These are phyloP conservation scores for Gymnopithys bicolor DNA, from an alignment of 2,797 vertebrate species.

Conservation along the genomic window DNA sequence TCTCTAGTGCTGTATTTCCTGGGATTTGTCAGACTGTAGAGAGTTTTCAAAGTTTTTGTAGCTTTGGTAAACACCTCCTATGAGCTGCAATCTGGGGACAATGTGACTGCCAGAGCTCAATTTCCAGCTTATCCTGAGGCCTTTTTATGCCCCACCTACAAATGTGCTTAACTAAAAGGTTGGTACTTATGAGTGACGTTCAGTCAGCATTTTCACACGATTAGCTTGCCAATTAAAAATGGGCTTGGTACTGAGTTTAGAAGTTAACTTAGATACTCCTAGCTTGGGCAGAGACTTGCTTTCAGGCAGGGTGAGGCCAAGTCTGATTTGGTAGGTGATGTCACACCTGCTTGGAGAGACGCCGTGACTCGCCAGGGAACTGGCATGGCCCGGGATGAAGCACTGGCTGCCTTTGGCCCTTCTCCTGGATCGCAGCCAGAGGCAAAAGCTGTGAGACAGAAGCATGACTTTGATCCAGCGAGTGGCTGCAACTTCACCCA, in stretches of 20 bases:
- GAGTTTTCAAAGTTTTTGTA: not conserved
- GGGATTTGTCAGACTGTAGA: not conserved
- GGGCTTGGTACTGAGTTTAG: conserved; percentile 68
- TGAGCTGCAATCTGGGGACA: conserved; percentile 19
- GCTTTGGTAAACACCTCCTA: not conserved
- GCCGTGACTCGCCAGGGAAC: conserved; percentile 68
- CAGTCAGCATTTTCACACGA: conserved; percentile 75
- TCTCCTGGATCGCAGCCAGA: conserved; percentile 35
- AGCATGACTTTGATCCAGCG: not conserved
- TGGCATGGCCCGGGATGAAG: conserved; percentile 35
- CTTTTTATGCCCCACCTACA: conserved; percentile 24
- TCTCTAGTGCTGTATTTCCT: not conserved
- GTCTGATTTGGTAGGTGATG: conserved; percentile 54
- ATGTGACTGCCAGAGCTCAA: conserved; percentile 37
- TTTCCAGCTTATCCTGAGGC: conserved; percentile 27
- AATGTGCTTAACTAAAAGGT: conserved; percentile 50
- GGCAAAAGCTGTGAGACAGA: not conserved
- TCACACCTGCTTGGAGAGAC: conserved; percentile 71
- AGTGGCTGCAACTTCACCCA: not conserved
- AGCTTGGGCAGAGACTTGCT: conserved; percentile 70
- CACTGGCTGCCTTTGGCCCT: not conserved
- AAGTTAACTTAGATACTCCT: conserved; percentile 72
- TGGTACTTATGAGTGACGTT: conserved; percentile 23
- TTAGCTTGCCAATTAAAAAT: conserved; percentile 69
- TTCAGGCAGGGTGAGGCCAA: conserved; percentile 70